Base-by-base conservation (phyloP, 2,113 vertebrate species). In the Rhynchopsitta pachyrhyncha region DNA sequence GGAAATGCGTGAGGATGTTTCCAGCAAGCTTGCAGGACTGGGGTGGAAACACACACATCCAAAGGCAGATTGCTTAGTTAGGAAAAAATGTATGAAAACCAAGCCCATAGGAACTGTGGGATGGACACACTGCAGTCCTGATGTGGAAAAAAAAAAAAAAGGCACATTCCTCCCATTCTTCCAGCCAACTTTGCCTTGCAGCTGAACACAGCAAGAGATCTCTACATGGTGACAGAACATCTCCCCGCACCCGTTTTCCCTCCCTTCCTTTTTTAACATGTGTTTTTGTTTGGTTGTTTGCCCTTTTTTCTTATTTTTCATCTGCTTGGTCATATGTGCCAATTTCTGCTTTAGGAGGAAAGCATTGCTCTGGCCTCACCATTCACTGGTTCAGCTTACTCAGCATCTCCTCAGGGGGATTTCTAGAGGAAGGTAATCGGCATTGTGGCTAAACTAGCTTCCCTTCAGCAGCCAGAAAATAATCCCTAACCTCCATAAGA, bases 351-450 rank as follows among this genome's bases (percentile, higher is more conserved):
- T 47, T 31, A 60, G 50, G 44, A 80, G 55, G 76, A 55, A 81
- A 81, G 44, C 31, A 13, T 16, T 47, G 37, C 77, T 80, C 37
- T 39, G 53, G 63, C 74, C 83, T 89, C 80, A 62, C 74, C 67
- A 84, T 44, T 41, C 47, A 37, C 42, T 25, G 25, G 44, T 67
- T 90, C 57, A 71, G 88, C 93, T 96, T 86, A 91, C 86, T 94
- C 95, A 94, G 95, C 93, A 92, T 84, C 74, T 88, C 47, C 88
- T 79, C 52, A 4, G 41, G 91, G 92, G 92, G 83, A 87, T 96
- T 96, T 97, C 93, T 93, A 69, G 81, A 86, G 86, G 95, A 96
- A 96, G 81, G 71, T 42, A 37, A 74, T 35, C 1, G 0, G 80
- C 90, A 39, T 13, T 76, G 88, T 62, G 71, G 84, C 86, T 92